Base-by-base conservation (phyloP, 2,888 invertebrate species). In the Deroplatys truncata region DNA sequence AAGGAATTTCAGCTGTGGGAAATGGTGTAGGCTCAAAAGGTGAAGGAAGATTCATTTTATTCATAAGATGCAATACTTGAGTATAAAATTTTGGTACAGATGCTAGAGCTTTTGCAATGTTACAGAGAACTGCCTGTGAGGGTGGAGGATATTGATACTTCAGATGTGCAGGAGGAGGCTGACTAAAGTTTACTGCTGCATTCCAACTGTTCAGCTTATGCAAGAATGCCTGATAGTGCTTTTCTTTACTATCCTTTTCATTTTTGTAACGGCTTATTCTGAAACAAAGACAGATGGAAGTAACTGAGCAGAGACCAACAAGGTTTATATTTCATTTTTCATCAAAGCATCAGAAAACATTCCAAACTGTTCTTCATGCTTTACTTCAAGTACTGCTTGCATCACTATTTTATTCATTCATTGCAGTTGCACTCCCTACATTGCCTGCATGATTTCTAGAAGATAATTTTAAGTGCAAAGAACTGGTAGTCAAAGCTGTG, bases 1-100 rank as follows among this genome's bases (percentile, higher is more conserved):
- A 9, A 20, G 82, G 89, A 7, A 85, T 31, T 31, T 90, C 90
- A 35, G 91, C 87, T 87, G 91, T 91, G 13, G 91, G 49, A 29
- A 89, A 93, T 82, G 90, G 89, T 20, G 82, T 31, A 83, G 86
- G 31, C 88, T 94, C 95, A 94, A 99, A 98, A 0, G 99, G 99
- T 84, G 96, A 95, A 28, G 97, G 96, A 87, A 99, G 93, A 93
- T 97, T 97, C 98, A 99, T 98, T 93, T 97, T 97, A 93, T 99
- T 99, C 98, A 99, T 98, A 88, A 99, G 94, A 94, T 99, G 98
- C 86, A 99, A 92, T 16, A 97, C 96, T 92, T 95, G 95, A 1
- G 95, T 96, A 92, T 99, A 99, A 93, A 99, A 97, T 92, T 96
- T 96, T 89, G 97, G 97, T 91, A 97, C 96, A 28, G 95, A 95